These are phyloP conservation scores for Mimumesa dahlbomi DNA, from an alignment of 2,888 invertebrate genomes.

Conservation along the genomic window DNA sequence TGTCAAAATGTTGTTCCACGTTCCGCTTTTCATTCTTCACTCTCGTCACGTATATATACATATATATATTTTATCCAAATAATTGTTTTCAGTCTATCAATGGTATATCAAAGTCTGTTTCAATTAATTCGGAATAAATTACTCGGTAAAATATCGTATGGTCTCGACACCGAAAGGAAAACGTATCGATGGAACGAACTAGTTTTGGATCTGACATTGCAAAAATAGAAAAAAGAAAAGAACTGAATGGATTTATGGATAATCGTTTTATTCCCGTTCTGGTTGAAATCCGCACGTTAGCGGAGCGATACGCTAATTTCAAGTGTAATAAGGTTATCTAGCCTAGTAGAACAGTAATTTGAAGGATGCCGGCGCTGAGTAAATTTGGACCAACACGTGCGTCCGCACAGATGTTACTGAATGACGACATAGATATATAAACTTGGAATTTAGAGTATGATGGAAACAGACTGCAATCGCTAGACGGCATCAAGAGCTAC, in stretches of 20 bases:
- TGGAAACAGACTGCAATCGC: slow-evolving; percentile 46
- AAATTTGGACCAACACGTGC: slow-evolving; percentile 52
- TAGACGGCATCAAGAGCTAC: slow-evolving; percentile 39
- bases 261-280: too few species aligned
- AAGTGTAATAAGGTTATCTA: slow-evolving; percentile 59
- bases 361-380: slow-evolving; percentile 50
- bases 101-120: too few species aligned
- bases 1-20: neutral
- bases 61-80: too few species aligned
- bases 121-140: neutral
- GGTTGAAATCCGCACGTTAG: slow-evolving; percentile 1
- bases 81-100: too few species aligned
- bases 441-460: slow-evolving; percentile 50
- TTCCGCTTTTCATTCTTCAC: too few species aligned
- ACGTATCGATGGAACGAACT: too few species aligned
- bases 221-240: too few species aligned
- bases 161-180: too few species aligned
- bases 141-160: too few species aligned
- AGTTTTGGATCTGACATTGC: too few species aligned
- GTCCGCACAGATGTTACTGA: slow-evolving; percentile 58
- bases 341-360: slow-evolving; percentile 45
- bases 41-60: too few species aligned
- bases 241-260: too few species aligned
- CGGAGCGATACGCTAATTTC: slow-evolving; percentile 42
- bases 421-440: slow-evolving; percentile 44